Evolutionary conservation across 1,140 invertebrate species (phyloP).

Genomic region (Aradophagus sp.): DNA sequence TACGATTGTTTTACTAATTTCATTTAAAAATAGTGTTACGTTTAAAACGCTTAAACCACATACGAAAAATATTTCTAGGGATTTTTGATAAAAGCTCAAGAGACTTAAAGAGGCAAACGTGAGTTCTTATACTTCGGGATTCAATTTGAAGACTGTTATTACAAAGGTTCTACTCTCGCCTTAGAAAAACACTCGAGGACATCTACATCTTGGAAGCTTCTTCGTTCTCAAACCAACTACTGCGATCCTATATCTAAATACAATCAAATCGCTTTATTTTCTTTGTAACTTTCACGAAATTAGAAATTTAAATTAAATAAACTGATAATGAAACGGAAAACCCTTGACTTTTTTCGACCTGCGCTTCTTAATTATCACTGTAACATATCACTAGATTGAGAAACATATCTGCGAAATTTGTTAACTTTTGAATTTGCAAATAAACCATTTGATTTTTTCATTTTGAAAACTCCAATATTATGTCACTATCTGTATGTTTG

Average conservation of each 20-base stretch:
- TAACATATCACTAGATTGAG: no score
- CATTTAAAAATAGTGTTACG: constrained; percentile 8
- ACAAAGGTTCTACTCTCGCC: constrained; percentile 75
- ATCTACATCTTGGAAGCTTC: constrained; percentile 71
- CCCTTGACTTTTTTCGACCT: no score
- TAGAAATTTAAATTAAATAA: constrained; percentile 29
- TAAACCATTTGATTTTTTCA: no score
- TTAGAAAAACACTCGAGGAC: constrained; percentile 75
- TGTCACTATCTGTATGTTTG: no score
- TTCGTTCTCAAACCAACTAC: constrained; percentile 55
- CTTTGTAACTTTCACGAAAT: constrained; percentile 46
- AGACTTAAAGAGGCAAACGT: constrained; percentile 62
- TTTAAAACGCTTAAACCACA: constrained; percentile 29
- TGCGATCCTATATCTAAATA: constrained; percentile 57
- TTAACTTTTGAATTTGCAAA: no score
- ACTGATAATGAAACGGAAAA: not conserved
- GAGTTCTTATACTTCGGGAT: constrained; percentile 70
- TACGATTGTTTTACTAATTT: not conserved
- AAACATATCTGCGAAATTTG: no score
- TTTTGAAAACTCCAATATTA: no score
- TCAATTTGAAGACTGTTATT: constrained; percentile 76
- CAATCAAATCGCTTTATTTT: constrained; percentile 57
- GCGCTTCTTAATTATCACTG: no score
- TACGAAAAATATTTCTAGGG: constrained; percentile 51
- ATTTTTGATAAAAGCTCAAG: constrained; percentile 58